These are phyloP conservation scores for Liposcelis brunnea DNA, from an alignment of 2,888 invertebrate species.

Conservation along the genomic window DNA sequence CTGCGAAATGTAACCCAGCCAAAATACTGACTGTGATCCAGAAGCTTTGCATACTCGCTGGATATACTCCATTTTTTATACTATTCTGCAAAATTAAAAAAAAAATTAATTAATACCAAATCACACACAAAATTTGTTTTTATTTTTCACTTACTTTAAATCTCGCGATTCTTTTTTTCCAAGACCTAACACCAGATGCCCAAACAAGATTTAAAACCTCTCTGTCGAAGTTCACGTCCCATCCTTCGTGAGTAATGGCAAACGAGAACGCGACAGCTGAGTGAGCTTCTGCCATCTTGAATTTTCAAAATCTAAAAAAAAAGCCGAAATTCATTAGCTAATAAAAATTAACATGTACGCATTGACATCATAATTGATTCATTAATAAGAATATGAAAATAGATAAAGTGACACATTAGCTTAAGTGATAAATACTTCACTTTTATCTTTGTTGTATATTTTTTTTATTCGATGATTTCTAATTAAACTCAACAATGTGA, in stretches of 20 bases:
- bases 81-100: constrained; percentile 71
- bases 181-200: constrained; percentile 86
- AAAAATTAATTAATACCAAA: constrained; percentile 11
- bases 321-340: neutral
- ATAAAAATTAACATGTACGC: too few relatives aligned
- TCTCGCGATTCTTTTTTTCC: constrained; percentile 82
- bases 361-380: too few relatives aligned
- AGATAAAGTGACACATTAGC: too few relatives aligned
- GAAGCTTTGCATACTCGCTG: constrained; percentile 79
- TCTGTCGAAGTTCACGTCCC: constrained; percentile 93
- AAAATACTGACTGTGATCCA: constrained; percentile 68
- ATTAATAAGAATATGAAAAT: too few relatives aligned
- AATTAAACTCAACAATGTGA: too few relatives aligned
- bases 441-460: too few relatives aligned
- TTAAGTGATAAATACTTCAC: too few relatives aligned
- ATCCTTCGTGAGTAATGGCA: constrained; percentile 93
- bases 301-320: neutral
- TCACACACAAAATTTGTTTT: neutral
- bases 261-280: constrained; percentile 95
- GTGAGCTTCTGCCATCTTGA: constrained; percentile 91
- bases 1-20: constrained; percentile 60
- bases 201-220: constrained; percentile 91
- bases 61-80: constrained; percentile 87
- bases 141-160: constrained; percentile 53
- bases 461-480: too few relatives aligned